phyloP scores from a whole-genome alignment of 2,888 invertebrate genomes.

The Diaperis boleti region DNA sequence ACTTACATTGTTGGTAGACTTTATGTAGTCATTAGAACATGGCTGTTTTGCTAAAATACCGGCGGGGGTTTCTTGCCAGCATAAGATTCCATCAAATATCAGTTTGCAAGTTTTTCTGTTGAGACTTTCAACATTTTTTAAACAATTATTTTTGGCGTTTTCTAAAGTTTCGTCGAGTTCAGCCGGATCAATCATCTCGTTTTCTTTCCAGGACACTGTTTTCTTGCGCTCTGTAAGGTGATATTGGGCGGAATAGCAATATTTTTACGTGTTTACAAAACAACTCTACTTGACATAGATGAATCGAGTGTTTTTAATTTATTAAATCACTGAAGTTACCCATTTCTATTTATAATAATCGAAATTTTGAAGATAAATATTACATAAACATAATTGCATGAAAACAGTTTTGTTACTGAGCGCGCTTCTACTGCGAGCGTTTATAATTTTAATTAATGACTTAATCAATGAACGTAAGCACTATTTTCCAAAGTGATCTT shows the following conservation, averaged over 20 bases:
- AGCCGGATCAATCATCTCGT: slow-evolving; percentile 18
- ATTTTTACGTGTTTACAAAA: slow-evolving; percentile 48
- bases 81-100: slow-evolving; percentile 69
- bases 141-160: slow-evolving; percentile 8
- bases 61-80: slow-evolving; percentile 68
- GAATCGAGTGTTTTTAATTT: slow-evolving; percentile 42
- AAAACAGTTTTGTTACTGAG: slow-evolving; percentile 31
- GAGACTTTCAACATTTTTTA: background rate
- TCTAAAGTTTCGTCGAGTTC: slow-evolving; percentile 16
- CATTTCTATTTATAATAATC: slow-evolving; percentile 26
- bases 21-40: slow-evolving; percentile 63
- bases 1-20: slow-evolving; percentile 48
- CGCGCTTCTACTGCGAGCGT: background rate
- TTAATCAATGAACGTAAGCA: slow-evolving; percentile 14
- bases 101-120: slow-evolving; percentile 60
- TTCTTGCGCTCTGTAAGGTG: slow-evolving; percentile 39
- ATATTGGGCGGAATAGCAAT: slow-evolving; percentile 50
- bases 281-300: slow-evolving; percentile 51
- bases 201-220: background rate
- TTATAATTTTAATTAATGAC: slow-evolving; percentile 26
- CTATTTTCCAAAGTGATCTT: slow-evolving; percentile 12
- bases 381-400: slow-evolving; percentile 28
- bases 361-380: slow-evolving; percentile 22
- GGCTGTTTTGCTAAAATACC: slow-evolving; percentile 62
- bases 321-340: slow-evolving; percentile 30